Evolutionary conservation across 2,888 invertebrate genomes (phyloP), one percentile per base, ranked within the genome.

Genomic region (Napeogenes sylphis): DNA sequence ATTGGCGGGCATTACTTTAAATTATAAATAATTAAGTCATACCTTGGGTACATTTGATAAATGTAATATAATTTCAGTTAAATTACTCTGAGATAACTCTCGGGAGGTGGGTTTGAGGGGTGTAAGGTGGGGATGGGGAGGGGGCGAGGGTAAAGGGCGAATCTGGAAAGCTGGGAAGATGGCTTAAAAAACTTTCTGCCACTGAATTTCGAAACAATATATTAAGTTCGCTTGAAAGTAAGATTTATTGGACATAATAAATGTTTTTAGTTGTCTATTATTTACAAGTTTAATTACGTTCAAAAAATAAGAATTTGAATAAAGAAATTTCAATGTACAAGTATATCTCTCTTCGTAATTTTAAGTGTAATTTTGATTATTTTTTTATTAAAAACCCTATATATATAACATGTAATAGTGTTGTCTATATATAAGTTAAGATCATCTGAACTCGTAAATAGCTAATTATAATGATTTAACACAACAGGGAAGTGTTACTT

Each of bases 41-140:
- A 30, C 10, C 51, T 51, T 8, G 51, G 51, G 30, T 30, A 30
- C 51, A n/a, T 21, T 51, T 51, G 51, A 51, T 51, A 51, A 51
- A 51, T 58, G 35, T 38, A 38, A 58, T 21, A 58, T 30, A 51
- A 30, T 51, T 30, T 51, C 30, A 45, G 32, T 38, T 51, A 51
- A 51, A 58, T 38, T 33, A 35, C 47, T 45, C 47, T 14, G 14
- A 4, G n/a, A 35, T 47, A 35, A 51, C 58, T 58, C 21, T 3
- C 14, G 51, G 30, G 8, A 2, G 51, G 21, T 21, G 21, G 21
- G 21, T 21, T 21, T 21, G 21, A 21, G 21, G 21, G 21, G 21
- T 21, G 21, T 21, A 21, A 21, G 51, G 30, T 21, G 8, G 8
- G 30, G 51, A 30, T 0, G 12, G 21, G 5, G 47, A 14, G 14